Conservation (phyloP, 1,140 invertebrate species). For the Drosophila lacertosa region DNA sequence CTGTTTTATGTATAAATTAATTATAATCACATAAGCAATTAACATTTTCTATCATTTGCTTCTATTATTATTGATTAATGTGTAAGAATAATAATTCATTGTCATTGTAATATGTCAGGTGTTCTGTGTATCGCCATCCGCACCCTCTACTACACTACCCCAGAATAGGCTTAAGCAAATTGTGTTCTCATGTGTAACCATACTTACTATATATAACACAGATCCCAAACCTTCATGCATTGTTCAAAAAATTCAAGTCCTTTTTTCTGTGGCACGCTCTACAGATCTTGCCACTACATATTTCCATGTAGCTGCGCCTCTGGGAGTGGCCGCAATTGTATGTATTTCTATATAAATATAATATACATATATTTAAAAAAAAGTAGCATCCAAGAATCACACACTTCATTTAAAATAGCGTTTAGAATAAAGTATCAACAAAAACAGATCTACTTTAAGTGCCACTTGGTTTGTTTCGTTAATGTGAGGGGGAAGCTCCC, state of each 20-base stretch:
- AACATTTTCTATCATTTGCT: conserved; percentile 56
- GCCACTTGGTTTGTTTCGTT: background rate
- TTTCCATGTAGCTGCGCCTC: conserved; percentile 46
- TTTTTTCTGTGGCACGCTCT: conserved; percentile 9
- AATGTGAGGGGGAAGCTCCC: conserved; percentile 6
- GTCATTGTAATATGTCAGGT: conserved; percentile 51
- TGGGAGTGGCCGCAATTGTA: conserved; percentile 33
- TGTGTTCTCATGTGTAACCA: conserved; percentile 47
- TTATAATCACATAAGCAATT: conserved; percentile 45
- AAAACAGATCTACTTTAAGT: conserved; percentile 36
- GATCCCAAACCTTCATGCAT: conserved; percentile 29
- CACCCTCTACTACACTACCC: background rate
- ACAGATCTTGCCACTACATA: conserved; percentile 41
- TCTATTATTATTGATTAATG: conserved; percentile 75
- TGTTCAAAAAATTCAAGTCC: conserved; percentile 32
- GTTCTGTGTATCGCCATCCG: conserved; percentile 22
- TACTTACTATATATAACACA: conserved; percentile 43
- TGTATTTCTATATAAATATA: conserved; percentile 70
- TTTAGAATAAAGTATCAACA: conserved; percentile 75
- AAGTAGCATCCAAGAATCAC: conserved; percentile 65
- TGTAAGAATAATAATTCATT: conserved; percentile 69
- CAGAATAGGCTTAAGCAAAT: conserved; percentile 33
- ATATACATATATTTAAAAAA: conserved; percentile 62
- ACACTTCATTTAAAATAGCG: conserved; percentile 73
- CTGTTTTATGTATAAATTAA: conserved; percentile 79